These are phyloP conservation scores for Biston betularia DNA, from an alignment of 2,888 invertebrate species.

Conservation along the genomic window DNA sequence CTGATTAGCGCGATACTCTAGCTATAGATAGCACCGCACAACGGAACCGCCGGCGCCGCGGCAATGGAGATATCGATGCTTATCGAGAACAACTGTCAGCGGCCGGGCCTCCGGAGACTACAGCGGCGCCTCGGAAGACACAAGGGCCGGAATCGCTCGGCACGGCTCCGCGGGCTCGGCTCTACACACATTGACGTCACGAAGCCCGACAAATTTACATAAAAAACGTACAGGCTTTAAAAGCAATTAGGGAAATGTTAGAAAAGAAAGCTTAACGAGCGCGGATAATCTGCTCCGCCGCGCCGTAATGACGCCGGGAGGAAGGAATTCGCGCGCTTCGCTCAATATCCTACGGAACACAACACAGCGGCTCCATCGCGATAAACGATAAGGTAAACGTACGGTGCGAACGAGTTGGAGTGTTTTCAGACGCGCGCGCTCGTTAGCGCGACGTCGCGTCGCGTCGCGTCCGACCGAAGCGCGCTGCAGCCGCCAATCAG, in stretches of 20 bases:
- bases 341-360: slow-evolving; percentile 6
- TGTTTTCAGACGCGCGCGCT: slow-evolving; percentile 1
- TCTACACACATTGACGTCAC: slow-evolving; percentile 28
- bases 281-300: slow-evolving; percentile 22
- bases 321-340: slow-evolving; percentile 19
- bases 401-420: not conserved
- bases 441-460: not conserved
- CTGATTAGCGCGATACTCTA: slow-evolving; percentile 7
- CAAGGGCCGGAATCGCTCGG: slow-evolving; percentile 24
- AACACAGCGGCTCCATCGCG: slow-evolving; percentile 10
- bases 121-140: slow-evolving; percentile 14
- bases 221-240: slow-evolving; percentile 28
- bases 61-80: slow-evolving; percentile 24
- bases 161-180: slow-evolving; percentile 6
- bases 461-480: slow-evolving; percentile 44
- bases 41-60: not conserved
- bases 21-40: slow-evolving; percentile 9
- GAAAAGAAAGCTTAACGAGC: slow-evolving; percentile 27
- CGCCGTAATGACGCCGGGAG: slow-evolving; percentile 3
- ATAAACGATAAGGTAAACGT: slow-evolving; percentile 20
- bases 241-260: slow-evolving; percentile 34
- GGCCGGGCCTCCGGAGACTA: slow-evolving; percentile 11
- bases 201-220: slow-evolving; percentile 27
- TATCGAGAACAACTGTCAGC: slow-evolving; percentile 19
- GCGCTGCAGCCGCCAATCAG: slow-evolving; percentile 40